phyloP scores from a whole-genome alignment of 1,140 invertebrate genomes.

The Limonius californicus region DNA sequence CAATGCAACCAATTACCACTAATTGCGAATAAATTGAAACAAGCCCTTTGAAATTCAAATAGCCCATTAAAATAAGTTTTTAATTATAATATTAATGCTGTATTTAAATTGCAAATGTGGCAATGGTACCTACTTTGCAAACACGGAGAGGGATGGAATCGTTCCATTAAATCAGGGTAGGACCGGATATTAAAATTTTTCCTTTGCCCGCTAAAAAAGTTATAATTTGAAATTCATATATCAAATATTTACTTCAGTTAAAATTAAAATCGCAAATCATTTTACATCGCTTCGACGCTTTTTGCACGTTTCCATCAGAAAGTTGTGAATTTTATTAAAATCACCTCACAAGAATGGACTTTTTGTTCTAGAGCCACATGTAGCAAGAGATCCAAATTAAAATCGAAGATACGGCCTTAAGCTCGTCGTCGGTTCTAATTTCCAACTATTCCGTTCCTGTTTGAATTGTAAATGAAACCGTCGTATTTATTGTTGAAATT shows the following conservation, averaged over 20 bases:
- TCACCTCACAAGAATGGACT: no score
- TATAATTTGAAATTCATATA: slow-evolving; percentile 5
- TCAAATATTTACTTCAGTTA: slow-evolving; percentile 3
- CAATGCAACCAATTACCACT: neutral
- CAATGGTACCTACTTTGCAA: neutral
- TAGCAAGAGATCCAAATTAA: no score
- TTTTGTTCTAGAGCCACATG: no score
- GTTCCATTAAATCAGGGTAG: neutral
- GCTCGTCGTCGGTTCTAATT: no score
- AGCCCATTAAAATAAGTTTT: slow-evolving; percentile 4
- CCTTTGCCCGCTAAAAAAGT: neutral
- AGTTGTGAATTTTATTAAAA: no score
- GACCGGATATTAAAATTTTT: neutral
- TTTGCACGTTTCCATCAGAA: no score
- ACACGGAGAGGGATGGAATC: neutral
- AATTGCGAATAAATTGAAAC: slow-evolving; percentile 11
- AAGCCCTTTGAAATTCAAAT: slow-evolving; percentile 9
- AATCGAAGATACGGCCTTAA: no score
- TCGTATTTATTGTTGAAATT: no score
- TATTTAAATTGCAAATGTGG: slow-evolving; percentile 12
- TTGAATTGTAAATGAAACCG: no score
- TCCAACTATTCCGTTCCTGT: no score
- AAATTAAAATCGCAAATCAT: slow-evolving; percentile 2
- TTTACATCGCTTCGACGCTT: neutral
- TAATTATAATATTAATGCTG: slow-evolving; percentile 9